phyloP scores from a whole-genome alignment of 2,888 invertebrate species.

The Psococerastis gibbosa region DNA sequence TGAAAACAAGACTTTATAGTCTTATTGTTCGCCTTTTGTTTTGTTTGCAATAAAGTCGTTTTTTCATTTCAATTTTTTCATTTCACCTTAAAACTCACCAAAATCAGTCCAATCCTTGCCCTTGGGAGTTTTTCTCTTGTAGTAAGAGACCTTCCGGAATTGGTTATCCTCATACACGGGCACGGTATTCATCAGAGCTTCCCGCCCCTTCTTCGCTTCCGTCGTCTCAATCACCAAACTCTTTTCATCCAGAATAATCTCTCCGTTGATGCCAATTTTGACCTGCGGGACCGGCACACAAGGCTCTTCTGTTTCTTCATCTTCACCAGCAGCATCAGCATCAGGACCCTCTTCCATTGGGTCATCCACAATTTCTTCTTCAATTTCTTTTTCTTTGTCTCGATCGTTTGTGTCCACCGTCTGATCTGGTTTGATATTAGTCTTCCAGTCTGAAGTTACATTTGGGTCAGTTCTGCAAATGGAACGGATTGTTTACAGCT shows the following conservation, averaged over 20 bases:
- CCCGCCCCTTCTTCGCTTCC: conserved; percentile 36
- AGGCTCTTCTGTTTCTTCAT: conserved; percentile 21
- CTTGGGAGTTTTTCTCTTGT: conserved; percentile 37
- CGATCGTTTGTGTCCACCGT: no score
- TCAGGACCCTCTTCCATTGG: conserved; percentile 13
- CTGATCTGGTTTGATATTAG: no score
- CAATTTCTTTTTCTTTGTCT: no score
- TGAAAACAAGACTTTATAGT: no score
- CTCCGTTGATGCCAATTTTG: conserved; percentile 68
- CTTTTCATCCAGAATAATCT: conserved; percentile 67
- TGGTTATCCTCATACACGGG: conserved; percentile 42
- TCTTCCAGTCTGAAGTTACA: no score
- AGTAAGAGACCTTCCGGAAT: conserved; percentile 24
- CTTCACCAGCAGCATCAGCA: conserved; percentile 13
- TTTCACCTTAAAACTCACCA: no score
- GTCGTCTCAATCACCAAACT: conserved; percentile 66
- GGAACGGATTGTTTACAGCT: no score
- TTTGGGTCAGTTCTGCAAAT: no score
- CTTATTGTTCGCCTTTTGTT: no score
- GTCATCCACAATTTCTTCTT: conserved; percentile 18
- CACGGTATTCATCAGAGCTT: conserved; percentile 41
- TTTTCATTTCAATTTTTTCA: neutral
- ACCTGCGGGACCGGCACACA: conserved; percentile 60
- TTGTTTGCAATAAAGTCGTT: no score
- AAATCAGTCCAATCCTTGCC: conserved; percentile 52